A percentile compares a stretch with the other conserved stretches of the same genome.
Evolutionary conservation across 2,888 invertebrate genomes (phyloP).

Genomic region (Drosophila sordidapex): DNA sequence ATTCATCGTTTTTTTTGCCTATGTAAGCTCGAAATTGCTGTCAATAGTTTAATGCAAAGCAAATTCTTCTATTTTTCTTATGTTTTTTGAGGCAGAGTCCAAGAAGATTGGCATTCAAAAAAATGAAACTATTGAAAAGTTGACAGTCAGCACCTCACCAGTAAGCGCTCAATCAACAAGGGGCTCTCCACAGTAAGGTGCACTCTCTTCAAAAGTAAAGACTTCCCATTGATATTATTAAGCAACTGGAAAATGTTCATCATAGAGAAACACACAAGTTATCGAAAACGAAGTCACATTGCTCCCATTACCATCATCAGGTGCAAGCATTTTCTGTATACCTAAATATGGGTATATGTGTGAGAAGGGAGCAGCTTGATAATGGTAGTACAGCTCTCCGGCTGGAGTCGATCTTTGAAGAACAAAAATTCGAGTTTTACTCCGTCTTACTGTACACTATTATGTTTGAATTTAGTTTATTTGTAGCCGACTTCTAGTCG

Average conservation of each 20-base stretch:
- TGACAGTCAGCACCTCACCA: neutral
- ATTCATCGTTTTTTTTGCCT: neutral
- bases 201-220: neutral
- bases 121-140: neutral
- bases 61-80: neutral
- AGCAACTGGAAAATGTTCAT: neutral
- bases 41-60: neutral
- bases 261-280: neutral
- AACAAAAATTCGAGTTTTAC: neutral
- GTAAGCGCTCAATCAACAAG: neutral
- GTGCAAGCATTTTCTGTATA: neutral
- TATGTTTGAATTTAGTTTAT: neutral
- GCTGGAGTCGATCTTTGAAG: neutral
- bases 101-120: neutral
- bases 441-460: neutral
- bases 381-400: neutral
- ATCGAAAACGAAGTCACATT: neutral
- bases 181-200: neutral
- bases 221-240: neutral
- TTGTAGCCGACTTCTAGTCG: neutral
- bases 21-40: neutral
- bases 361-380: neutral
- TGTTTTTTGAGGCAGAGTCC: neutral
- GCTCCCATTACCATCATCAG: no score
- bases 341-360: neutral